phyloP scores from a whole-genome alignment of 2,113 vertebrate species.

The Alouatta palliata region DNA sequence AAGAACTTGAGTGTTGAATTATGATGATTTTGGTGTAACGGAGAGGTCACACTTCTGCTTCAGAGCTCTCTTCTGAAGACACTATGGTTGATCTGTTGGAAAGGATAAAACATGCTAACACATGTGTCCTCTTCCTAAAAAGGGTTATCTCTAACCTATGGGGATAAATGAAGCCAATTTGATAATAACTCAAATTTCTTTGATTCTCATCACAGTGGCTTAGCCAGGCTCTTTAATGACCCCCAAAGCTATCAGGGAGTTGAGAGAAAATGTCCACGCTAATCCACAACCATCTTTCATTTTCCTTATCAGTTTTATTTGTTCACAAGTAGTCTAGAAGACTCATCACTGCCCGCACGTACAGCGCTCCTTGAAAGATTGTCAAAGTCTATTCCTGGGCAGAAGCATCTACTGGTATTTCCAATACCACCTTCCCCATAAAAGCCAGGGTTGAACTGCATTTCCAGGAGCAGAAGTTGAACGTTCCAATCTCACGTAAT shows the following conservation, averaged over 20 bases:
- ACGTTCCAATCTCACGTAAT: not conserved
- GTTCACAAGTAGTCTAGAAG: not conserved
- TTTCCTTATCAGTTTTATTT: not conserved
- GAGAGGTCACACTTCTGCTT: not conserved
- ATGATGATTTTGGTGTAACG: not conserved
- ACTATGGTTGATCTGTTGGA: too few relatives aligned
- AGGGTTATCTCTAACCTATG: not conserved
- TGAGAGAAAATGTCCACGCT: not conserved
- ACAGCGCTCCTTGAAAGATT: not conserved
- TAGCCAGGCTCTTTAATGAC: not conserved
- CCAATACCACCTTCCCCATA: not conserved
- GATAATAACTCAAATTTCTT: not conserved
- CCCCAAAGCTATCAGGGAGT: not conserved
- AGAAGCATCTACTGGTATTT: not conserved
- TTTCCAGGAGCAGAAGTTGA: not conserved
- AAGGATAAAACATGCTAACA: not conserved
- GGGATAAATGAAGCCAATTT: not conserved
- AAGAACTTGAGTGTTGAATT: not conserved
- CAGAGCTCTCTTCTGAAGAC: not conserved
- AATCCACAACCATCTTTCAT: rapidly evolving
- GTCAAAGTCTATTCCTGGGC: rapidly evolving
- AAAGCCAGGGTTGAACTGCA: not conserved
- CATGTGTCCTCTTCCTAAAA: rapidly evolving
- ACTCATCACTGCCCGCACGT: not conserved
- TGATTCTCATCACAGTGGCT: not conserved